Conservation (phyloP, 2,888 invertebrate genomes). For the Apodemia duryi region DNA sequence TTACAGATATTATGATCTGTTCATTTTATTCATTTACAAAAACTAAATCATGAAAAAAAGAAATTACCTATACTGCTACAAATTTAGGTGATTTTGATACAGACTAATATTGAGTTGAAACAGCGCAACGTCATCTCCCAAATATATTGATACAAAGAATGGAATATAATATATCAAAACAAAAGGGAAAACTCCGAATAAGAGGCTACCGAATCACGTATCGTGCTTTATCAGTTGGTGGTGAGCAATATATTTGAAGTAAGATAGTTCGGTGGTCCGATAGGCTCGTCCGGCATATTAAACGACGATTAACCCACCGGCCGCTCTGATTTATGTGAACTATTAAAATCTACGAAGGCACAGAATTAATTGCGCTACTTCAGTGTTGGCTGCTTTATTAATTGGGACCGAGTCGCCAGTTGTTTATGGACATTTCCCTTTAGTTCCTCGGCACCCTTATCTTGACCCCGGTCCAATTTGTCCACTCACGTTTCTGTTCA, state of each 20-base stretch:
- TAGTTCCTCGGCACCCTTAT: slow-evolving; percentile 57
- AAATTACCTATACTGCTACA: too few species aligned
- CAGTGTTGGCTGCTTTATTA: slow-evolving; percentile 74
- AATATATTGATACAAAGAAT: too few species aligned
- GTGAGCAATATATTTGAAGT: slow-evolving; percentile 41
- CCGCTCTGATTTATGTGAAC: slow-evolving; percentile 75
- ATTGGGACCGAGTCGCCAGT: slow-evolving; percentile 74
- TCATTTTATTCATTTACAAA: too few species aligned
- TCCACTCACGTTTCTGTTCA: slow-evolving; percentile 73
- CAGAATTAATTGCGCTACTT: slow-evolving; percentile 78
- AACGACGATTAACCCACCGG: slow-evolving; percentile 77
- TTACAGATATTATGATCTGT: too few species aligned
- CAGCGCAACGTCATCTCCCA: too few species aligned
- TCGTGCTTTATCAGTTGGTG: slow-evolving; percentile 44
- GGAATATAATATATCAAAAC: background rate
- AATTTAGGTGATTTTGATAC: too few species aligned
- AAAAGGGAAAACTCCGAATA: background rate
- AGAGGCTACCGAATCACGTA: slow-evolving; percentile 38
- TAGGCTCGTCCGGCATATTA: slow-evolving; percentile 70
- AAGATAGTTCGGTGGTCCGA: slow-evolving; percentile 42
- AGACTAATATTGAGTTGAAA: too few species aligned
- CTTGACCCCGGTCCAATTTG: slow-evolving; percentile 74
- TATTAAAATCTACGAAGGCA: slow-evolving; percentile 79
- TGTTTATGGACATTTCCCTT: slow-evolving; percentile 72
- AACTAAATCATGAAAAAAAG: too few species aligned